Evolutionary conservation across 2,888 invertebrate species (phyloP).

Genomic region (Mystacides longicornis): DNA sequence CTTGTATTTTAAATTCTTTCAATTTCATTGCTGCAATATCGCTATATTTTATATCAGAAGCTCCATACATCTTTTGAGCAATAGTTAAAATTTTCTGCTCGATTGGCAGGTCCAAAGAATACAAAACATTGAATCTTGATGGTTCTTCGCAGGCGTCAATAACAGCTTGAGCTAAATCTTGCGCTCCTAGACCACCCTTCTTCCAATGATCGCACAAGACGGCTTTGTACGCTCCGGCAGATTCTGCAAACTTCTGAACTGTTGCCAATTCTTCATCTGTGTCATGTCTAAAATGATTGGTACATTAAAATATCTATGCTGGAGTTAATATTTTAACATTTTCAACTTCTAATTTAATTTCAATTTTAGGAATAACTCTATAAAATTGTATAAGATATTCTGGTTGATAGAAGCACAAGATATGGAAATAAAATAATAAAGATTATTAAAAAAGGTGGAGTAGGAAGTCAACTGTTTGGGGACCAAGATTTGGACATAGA

Average conservation of each 20-base stretch:
- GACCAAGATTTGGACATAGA: too few relatives aligned
- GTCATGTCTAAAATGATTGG: neutral
- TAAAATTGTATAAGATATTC: too few relatives aligned
- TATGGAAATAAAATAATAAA: too few relatives aligned
- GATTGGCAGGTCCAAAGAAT: constrained; percentile 61
- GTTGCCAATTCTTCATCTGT: constrained; percentile 75
- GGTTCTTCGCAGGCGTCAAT: constrained; percentile 64
- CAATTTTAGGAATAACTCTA: too few relatives aligned
- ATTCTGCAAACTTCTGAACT: constrained; percentile 61
- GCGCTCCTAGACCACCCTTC: constrained; percentile 82
- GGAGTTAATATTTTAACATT: too few relatives aligned
- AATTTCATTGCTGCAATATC: constrained; percentile 65
- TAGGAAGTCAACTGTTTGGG: too few relatives aligned
- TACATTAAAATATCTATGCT: too few relatives aligned
- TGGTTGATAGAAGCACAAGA: too few relatives aligned
- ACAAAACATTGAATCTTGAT: constrained; percentile 60
- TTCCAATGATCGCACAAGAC: constrained; percentile 87
- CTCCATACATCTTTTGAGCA: constrained; percentile 93
- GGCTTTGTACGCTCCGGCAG: constrained; percentile 81
- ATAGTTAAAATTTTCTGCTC: constrained; percentile 83
- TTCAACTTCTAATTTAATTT: too few relatives aligned
- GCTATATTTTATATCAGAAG: constrained; percentile 73
- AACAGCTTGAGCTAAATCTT: constrained; percentile 80
- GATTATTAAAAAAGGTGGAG: too few relatives aligned
- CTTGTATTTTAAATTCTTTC: constrained; percentile 64